phyloP scores from a whole-genome alignment of 2,113 vertebrate genomes.

The Tragelaphus strepsiceros region DNA sequence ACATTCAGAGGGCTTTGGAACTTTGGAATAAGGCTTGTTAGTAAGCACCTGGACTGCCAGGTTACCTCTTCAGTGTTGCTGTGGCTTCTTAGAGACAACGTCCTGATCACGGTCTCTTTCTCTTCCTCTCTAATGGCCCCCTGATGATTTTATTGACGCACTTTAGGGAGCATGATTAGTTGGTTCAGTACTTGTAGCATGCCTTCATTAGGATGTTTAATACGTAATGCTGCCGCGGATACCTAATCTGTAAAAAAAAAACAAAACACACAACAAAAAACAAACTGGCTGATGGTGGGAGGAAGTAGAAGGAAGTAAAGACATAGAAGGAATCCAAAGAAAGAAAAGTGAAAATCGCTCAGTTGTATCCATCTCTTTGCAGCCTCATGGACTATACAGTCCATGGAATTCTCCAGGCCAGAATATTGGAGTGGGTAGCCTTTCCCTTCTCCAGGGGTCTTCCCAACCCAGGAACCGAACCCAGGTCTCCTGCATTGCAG shows the following conservation, averaged over 20 bases:
- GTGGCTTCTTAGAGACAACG: conserved; percentile 28
- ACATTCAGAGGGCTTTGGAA: neutral
- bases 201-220: conserved; percentile 66
- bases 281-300: neutral
- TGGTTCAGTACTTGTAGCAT: conserved; percentile 40
- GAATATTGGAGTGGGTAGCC: neutral
- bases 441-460: neutral
- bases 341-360: neutral
- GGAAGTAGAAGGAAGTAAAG: neutral
- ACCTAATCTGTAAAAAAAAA: conserved; percentile 13
- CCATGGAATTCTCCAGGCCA: neutral
- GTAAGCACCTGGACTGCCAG: neutral
- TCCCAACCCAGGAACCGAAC: neutral
- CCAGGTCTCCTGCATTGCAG: neutral
- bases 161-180: conserved; percentile 64
- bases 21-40: neutral
- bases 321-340: neutral
- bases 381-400: neutral
- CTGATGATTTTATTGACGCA: conserved; percentile 70
- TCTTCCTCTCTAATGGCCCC: conserved; percentile 59
- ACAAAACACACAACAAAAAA: neutral
- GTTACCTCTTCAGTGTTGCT: neutral
- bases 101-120: conserved; percentile 20
- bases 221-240: conserved; percentile 25
- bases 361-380: neutral